Evolutionary conservation across 2,797 vertebrate genomes (phyloP).

Genomic region (Pipistrellus pygmaeus): DNA sequence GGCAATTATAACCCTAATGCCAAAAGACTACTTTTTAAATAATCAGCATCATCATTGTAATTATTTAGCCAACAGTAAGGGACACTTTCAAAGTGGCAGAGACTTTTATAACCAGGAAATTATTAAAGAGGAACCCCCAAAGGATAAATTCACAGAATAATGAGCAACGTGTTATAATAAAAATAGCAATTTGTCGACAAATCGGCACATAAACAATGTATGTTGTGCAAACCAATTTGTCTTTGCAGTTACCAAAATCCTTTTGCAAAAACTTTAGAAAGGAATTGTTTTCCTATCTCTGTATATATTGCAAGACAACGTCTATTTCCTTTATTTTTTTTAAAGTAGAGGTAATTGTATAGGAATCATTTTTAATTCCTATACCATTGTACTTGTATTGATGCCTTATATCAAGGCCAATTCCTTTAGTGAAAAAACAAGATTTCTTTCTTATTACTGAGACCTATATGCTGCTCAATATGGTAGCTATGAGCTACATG

Average conservation of each 20-base stretch:
- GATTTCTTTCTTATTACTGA: background rate
- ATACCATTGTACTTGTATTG: background rate
- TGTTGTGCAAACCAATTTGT: background rate
- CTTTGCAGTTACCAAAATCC: background rate
- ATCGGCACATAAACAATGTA: slow-evolving; percentile 4
- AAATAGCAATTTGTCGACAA: slow-evolving; percentile 54
- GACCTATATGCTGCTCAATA: background rate
- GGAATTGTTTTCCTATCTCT: slow-evolving; percentile 28
- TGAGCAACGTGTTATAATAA: slow-evolving; percentile 49
- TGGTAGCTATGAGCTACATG: background rate
- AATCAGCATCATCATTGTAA: slow-evolving; percentile 55
- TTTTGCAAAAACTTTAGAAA: slow-evolving; percentile 39
- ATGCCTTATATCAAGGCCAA: background rate
- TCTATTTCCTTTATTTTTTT: background rate
- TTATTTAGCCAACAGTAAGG: slow-evolving; percentile 67
- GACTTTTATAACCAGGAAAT: slow-evolving; percentile 60
- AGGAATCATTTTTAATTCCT: slow-evolving; percentile 28
- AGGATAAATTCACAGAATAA: slow-evolving; percentile 30
- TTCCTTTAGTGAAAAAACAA: background rate
- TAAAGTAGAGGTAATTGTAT: background rate
- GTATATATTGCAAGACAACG: background rate
- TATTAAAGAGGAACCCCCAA: slow-evolving; percentile 72
- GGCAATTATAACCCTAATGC: slow-evolving; percentile 61
- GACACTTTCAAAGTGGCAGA: slow-evolving; percentile 41
- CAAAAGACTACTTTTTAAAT: slow-evolving; percentile 67